Evolutionary conservation across 2,888 invertebrate species (phyloP).

Genomic region (Polylopha cassiicola): DNA sequence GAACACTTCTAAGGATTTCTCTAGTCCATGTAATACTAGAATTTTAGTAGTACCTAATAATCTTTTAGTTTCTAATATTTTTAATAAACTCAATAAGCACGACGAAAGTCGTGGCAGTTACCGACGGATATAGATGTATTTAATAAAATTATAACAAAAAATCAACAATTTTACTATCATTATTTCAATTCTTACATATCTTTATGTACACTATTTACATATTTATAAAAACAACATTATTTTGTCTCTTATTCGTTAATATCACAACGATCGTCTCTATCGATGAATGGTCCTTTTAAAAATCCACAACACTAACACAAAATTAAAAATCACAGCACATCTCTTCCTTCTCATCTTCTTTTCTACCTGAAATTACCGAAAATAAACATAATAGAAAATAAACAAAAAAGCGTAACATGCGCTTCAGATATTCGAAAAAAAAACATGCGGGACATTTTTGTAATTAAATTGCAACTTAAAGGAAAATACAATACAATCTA

Average conservation of each 20-base stretch:
- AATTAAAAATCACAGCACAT: constrained; percentile 65
- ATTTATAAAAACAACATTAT: constrained; percentile 45
- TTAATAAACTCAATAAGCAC: no score
- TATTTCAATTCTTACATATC: constrained; percentile 55
- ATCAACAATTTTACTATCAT: constrained; percentile 58
- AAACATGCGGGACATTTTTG: constrained; percentile 25
- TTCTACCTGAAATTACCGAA: constrained; percentile 71
- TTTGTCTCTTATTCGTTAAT: constrained; percentile 65
- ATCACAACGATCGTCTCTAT: constrained; percentile 73
- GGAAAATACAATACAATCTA: neutral
- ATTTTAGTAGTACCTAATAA: no score
- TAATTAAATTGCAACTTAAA: constrained; percentile 2
- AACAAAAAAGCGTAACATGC: constrained; percentile 22
- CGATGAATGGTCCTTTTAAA: constrained; percentile 44
- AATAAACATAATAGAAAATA: constrained; percentile 57
- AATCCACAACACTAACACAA: constrained; percentile 47
- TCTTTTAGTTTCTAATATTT: no score
- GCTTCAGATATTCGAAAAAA: constrained; percentile 31
- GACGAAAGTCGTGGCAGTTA: no score
- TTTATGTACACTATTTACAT: constrained; percentile 69
- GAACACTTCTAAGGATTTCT: no score
- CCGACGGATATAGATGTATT: no score
- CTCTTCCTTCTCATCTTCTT: constrained; percentile 70
- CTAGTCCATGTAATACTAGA: no score
- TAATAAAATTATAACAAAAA: constrained; percentile 46